Evolutionary conservation across 2,113 vertebrate genomes (phyloP), one percentile per base, ranked within the genome.

Genomic region (Rhombomys opimus): DNA sequence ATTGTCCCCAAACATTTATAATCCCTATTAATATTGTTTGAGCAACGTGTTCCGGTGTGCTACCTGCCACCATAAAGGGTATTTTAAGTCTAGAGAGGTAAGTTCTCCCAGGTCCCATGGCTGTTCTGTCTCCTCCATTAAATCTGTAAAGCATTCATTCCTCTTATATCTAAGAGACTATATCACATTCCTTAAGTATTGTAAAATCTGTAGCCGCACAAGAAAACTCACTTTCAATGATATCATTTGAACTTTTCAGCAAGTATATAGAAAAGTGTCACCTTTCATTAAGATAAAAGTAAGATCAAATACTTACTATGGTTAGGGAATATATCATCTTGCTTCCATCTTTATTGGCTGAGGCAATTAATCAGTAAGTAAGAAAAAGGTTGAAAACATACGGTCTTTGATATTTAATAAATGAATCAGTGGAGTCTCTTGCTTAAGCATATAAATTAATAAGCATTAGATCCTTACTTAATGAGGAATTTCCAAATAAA

Each of bases 331-430:
- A 89, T 95, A 87, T 93, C 87, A n/a, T 82, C 67, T 1, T 75
- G 81, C 81, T 97, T 97, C 98, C 96, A 95, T 93, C 94, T 90
- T 46, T 96, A 97, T 75, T 97, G 90, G 94, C 93, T 90, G 96
- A 97, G 90, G 88, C 90, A 98, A 97, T 98, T 98, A 98, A 98
- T 98, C 98, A 98, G 98, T 98, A 98, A 98, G 86, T 94, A 97
- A 98, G 95, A 92, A 98, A 93, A 94, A 80, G 54, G 95, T 89
- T 98, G 97, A 98, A 98, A 98, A 98, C 98, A 98, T 98, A 98
- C 92, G 93, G 96, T 98, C 97, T 98, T 98, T 98, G 97, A 98
- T 98, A 99, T 98, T 98, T 98, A 98, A 98, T 99, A 98, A 98
- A 98, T 98, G 98, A 98, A 98, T 98, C 98, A 98, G 91, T 97